These are phyloP conservation scores for Montifringilla adamsi DNA, from an alignment of 2,113 vertebrate species.

Conservation along the genomic window DNA sequence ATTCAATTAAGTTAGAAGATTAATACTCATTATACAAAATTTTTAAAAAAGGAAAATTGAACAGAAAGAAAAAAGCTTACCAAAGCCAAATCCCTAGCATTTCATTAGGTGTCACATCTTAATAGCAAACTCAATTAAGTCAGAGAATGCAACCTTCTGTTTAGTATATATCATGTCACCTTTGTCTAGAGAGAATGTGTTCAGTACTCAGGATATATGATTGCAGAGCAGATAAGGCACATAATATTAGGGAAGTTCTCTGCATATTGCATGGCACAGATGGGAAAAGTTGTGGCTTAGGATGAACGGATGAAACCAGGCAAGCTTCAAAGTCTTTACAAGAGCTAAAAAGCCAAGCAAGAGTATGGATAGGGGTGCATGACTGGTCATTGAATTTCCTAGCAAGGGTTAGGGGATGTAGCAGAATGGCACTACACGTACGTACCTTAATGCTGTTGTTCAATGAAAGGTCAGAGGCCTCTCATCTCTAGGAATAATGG, in stretches of 20 bases:
- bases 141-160: not conserved
- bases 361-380: not conserved
- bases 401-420: rapidly evolving
- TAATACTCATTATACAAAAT: not conserved
- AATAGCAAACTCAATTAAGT: not conserved
- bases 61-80: not conserved
- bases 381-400: not conserved
- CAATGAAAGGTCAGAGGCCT: not conserved
- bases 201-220: not conserved
- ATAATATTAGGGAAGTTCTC: not conserved
- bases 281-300: not conserved
- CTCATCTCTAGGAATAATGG: not conserved
- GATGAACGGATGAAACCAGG: not conserved
- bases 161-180: not conserved
- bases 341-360: not conserved
- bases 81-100: not conserved
- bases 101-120: not conserved
- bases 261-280: rapidly evolving
- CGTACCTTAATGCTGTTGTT: rapidly evolving
- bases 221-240: not conserved
- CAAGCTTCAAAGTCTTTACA: not conserved
- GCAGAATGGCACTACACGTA: not conserved
- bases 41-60: not conserved
- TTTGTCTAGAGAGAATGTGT: not conserved
- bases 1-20: not conserved